Percentiles rank a stretch among this genome's conserved stretches.
These are phyloP conservation scores for Rhynchophorus ferrugineus DNA, from an alignment of 1,140 invertebrate genomes.

Conservation along the genomic window DNA sequence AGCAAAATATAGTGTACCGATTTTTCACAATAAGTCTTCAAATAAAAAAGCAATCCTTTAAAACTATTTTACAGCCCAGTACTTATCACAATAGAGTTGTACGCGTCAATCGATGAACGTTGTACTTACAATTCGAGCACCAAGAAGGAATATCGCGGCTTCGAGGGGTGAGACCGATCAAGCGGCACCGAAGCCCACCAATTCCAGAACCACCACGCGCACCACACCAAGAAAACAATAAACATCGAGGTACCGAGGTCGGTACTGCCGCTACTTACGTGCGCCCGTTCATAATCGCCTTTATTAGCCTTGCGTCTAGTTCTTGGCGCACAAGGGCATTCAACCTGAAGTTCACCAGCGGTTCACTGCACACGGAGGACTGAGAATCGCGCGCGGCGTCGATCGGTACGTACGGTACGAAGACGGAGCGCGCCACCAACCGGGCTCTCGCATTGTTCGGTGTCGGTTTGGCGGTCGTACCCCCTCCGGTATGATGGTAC, in stretches of 20 bases:
- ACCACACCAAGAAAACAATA: not conserved
- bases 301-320: conserved; percentile 26
- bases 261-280: conserved; percentile 16
- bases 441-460: conserved; percentile 13
- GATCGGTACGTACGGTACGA: conserved; percentile 16
- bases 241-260: not conserved
- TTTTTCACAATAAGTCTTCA: too few species aligned
- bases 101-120: too few species aligned
- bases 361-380: conserved; percentile 27
- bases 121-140: too few species aligned
- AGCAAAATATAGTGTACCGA: too few species aligned
- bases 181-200: not conserved
- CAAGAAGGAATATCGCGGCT: too few species aligned
- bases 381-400: conserved; percentile 17
- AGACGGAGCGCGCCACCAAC: conserved; percentile 9
- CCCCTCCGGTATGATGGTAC: not conserved
- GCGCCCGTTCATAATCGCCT: conserved; percentile 21
- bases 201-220: not conserved
- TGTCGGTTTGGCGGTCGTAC: not conserved
- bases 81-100: too few species aligned
- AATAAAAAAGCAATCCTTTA: too few species aligned
- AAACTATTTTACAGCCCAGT: too few species aligned
- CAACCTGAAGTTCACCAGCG: conserved; percentile 24
- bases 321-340: conserved; percentile 24
- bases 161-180: too few species aligned